Evolutionary conservation across 1,140 invertebrate genomes (phyloP).

Genomic region (Homarus americanus): DNA sequence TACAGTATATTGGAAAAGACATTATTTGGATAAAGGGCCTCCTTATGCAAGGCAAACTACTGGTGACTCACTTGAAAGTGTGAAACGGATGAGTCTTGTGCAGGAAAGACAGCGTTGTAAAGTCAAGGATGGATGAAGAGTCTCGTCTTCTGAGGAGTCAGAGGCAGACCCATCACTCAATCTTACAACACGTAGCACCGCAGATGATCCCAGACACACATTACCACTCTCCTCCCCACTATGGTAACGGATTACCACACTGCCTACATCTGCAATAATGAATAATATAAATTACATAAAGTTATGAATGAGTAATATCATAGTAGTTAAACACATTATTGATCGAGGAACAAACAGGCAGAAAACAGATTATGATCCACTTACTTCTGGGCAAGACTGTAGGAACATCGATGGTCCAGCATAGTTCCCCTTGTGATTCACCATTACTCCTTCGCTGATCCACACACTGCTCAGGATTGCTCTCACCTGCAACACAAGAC

Average conservation of each 20-base stretch:
- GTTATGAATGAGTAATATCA: no score
- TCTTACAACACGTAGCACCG: slow-evolving; percentile 40
- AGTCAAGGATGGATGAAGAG: slow-evolving; percentile 48
- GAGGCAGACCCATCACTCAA: slow-evolving; percentile 48
- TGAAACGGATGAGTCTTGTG: slow-evolving; percentile 48
- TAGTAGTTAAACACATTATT: no score
- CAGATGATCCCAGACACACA: slow-evolving; percentile 46
- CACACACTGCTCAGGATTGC: slow-evolving; percentile 42
- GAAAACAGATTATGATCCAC: no score
- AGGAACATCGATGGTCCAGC: slow-evolving; percentile 56
- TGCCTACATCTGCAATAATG: slow-evolving; percentile 43
- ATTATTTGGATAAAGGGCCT: no score
- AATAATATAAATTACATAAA: not conserved
- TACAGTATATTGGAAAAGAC: no score
- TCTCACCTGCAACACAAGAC: slow-evolving; percentile 38
- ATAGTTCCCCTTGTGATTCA: slow-evolving; percentile 23
- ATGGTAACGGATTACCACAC: slow-evolving; percentile 54
- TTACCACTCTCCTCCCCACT: slow-evolving; percentile 30
- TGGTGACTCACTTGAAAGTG: slow-evolving; percentile 53
- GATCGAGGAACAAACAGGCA: no score
- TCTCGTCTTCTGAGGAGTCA: slow-evolving; percentile 61
- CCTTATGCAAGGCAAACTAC: no score
- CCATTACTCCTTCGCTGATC: slow-evolving; percentile 29
- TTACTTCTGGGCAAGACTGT: slow-evolving; percentile 24
- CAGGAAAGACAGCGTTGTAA: slow-evolving; percentile 46